Evolutionary conservation across 2,113 vertebrate genomes (phyloP).

Genomic region (Plotosus lineatus): DNA sequence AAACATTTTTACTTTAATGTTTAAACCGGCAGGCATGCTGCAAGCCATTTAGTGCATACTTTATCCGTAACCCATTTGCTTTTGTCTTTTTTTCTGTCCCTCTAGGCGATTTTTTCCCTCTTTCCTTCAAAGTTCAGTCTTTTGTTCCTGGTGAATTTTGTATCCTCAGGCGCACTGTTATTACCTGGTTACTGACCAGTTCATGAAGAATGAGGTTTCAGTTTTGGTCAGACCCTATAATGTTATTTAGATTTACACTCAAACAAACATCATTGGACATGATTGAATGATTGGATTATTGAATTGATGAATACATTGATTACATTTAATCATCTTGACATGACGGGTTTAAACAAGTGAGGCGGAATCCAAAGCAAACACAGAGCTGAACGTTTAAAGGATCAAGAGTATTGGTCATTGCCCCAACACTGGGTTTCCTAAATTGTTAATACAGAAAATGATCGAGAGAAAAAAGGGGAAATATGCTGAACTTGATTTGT

Average conservation of each 20-base stretch:
- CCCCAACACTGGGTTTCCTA: neutral
- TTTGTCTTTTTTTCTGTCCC: conserved; percentile 26
- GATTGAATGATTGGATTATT: too few relatives aligned
- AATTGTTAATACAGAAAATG: neutral
- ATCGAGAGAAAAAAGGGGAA: neutral
- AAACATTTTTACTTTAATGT: neutral
- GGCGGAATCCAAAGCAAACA: neutral
- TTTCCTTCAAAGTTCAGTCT: conserved; percentile 30
- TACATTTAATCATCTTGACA: neutral
- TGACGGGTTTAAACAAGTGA: neutral
- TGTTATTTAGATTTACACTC: conserved; percentile 30
- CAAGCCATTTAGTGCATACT: neutral
- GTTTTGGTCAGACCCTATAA: conserved; percentile 32
- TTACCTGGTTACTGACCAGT: conserved; percentile 41
- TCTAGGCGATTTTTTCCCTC: conserved; percentile 11
- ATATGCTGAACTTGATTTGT: neutral
- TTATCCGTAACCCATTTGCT: conserved; percentile 20
- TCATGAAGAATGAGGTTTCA: conserved; percentile 22
- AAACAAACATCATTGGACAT: too few relatives aligned
- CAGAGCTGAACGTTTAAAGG: neutral
- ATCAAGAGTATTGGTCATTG: neutral
- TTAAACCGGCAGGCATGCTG: conserved; percentile 2
- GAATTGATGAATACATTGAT: too few relatives aligned
- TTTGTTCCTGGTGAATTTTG: conserved; percentile 36
- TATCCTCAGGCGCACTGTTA: conserved; percentile 42